Base-by-base conservation (phyloP, 2,888 invertebrate genomes). In the Sclerodermus sp. region DNA sequence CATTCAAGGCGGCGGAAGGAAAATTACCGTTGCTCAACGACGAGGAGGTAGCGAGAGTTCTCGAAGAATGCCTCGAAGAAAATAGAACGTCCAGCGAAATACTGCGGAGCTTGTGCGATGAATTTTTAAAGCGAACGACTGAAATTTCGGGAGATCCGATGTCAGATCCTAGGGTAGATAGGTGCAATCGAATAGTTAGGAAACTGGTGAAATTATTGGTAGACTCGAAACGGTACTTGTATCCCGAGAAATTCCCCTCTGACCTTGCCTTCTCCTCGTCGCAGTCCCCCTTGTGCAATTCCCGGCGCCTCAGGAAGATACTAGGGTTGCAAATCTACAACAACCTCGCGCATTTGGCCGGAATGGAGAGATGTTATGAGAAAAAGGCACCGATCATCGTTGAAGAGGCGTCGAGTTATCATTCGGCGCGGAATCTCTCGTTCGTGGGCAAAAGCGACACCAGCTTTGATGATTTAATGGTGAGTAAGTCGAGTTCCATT, bases 171-270 rank as follows among this genome's bases (percentile, higher is more conserved):
- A 46, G 12, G n/a, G 17, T 31, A 1, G 45, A 29, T 17, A 65
- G 42, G 16, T 55, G 53, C 6, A 59, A 57, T n/a, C 62, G 57
- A 48, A 45, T 64, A 42, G 61, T 42, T 6, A 31, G 44, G 15
- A 66, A 60, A 45, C 60, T 77, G 46, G 58, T 71, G 31, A 64
- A 68, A 49, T 60, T 73, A 38, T 61, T 76, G 29, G 53, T 59
- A 4, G 70, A 77, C 13, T 76, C 74, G 4, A 72, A 63, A 49
- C 60, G 55, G 47, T 74, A 73, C 53, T 61, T 72, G 47, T 47
- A 57, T 52, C 55, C 67, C 15, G 52, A 57, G 31, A 58, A 53
- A 29, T 64, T 65, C 14, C 53, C 63, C 17, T 61, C 67, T 66
- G 51, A 74, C 51, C 62, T 67, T 23, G 15, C 61, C 49, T 70